A percentile compares a stretch with the other conserved stretches of the same genome.
Conservation (phyloP, 2,888 invertebrate species). For the Allygus modestus region DNA sequence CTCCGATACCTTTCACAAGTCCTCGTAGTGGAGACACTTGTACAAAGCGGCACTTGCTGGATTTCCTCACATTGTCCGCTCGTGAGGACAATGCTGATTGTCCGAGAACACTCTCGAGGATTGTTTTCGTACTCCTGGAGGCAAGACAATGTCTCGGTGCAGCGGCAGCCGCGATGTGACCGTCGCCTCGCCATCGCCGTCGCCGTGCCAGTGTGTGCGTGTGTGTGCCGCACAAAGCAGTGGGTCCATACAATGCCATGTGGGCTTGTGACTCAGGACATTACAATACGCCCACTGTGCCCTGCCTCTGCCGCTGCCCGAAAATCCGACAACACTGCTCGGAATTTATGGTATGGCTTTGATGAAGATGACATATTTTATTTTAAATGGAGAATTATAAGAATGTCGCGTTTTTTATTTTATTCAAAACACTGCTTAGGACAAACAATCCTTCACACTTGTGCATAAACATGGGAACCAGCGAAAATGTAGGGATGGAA, state of each 20-base stretch:
- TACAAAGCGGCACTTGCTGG: no score
- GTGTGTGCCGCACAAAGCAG: neutral
- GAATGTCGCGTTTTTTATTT: no score
- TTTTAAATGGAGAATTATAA: neutral
- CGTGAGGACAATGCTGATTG: constrained; percentile 24
- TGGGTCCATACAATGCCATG: constrained; percentile 54
- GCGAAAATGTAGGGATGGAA: no score
- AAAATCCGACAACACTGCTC: constrained; percentile 21
- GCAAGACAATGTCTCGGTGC: neutral
- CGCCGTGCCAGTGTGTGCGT: constrained; percentile 14
- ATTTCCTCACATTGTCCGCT: constrained; percentile 23
- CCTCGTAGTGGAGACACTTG: no score
- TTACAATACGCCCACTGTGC: constrained; percentile 56
- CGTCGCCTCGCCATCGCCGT: neutral
- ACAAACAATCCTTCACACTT: no score
- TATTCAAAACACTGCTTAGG: no score
- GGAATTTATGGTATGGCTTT: neutral
- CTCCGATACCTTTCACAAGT: no score
- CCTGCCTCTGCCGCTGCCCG: constrained; percentile 38
- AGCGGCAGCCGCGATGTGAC: no score
- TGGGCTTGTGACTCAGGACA: constrained; percentile 57
- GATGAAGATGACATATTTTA: neutral
- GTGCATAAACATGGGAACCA: no score
- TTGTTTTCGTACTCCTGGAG: neutral
- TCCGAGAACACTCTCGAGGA: neutral